Conservation (phyloP, 2,797 vertebrate genomes). For the Molossus molossus region DNA sequence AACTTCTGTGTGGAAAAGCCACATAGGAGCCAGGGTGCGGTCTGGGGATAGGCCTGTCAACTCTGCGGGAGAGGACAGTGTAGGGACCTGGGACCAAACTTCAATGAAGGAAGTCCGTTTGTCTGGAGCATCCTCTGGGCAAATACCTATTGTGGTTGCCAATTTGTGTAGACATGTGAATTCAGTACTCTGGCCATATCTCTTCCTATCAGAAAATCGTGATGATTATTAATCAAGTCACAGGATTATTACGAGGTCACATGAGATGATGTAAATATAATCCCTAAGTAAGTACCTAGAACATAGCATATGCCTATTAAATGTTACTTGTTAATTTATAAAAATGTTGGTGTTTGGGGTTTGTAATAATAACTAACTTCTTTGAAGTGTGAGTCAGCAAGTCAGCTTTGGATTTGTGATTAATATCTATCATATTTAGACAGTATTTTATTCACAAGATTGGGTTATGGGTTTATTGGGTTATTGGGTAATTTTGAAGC, state of each 20-base stretch:
- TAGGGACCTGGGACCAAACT: background rate
- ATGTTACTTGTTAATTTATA: conserved; percentile 51
- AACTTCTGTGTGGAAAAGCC: background rate
- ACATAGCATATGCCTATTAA: background rate
- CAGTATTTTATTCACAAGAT: background rate
- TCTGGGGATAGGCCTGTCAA: background rate
- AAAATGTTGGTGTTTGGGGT: background rate
- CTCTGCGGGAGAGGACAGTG: background rate
- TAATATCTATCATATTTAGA: background rate
- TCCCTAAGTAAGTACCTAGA: background rate
- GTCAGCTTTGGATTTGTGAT: background rate
- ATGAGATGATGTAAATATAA: conserved; percentile 17
- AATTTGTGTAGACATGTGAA: background rate
- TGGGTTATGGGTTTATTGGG: background rate
- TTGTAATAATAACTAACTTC: conserved; percentile 40
- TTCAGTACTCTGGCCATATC: background rate
- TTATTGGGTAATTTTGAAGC: conserved; percentile 29
- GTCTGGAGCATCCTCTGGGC: background rate
- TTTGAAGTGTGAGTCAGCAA: conserved; percentile 23
- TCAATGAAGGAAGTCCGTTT: background rate
- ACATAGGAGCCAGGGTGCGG: background rate
- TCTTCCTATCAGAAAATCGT: conserved; percentile 8
- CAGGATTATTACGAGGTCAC: conserved; percentile 6
- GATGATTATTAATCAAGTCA: conserved; percentile 40
- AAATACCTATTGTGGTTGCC: background rate